phyloP scores from a whole-genome alignment of 2,797 vertebrate species.

The Leptatherina wallacei region DNA sequence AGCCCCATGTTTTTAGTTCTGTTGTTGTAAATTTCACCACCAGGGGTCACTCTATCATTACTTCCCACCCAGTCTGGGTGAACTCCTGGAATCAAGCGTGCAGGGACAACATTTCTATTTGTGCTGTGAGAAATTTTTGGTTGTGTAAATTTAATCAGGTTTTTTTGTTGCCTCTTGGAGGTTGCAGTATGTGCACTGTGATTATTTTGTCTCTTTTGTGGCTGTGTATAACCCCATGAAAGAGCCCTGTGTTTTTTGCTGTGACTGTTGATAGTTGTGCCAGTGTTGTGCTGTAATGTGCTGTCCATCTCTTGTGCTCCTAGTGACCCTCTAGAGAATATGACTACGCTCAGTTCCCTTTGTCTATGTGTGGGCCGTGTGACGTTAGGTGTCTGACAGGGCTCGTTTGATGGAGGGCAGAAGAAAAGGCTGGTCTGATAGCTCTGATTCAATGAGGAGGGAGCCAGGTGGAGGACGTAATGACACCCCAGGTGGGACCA shows the following conservation, averaged over 20 bases:
- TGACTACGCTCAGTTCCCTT: not conserved
- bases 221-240: not conserved
- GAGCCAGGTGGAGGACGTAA: conserved; percentile 69
- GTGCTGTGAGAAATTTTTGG: conserved; percentile 3
- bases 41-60: conserved; percentile 76
- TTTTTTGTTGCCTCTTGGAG: not conserved
- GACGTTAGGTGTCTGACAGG: conserved; percentile 40
- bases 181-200: not conserved
- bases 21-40: conserved; percentile 57
- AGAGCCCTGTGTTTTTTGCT: not conserved
- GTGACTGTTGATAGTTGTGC: conserved; percentile 8
- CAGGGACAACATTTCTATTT: conserved; percentile 14
- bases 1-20: conserved; percentile 21
- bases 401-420: conserved; percentile 45
- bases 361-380: conserved; percentile 17
- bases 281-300: not conserved
- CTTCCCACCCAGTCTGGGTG: conserved; percentile 23
- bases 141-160: conserved; percentile 2
- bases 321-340: conserved; percentile 12
- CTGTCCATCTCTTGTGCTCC: conserved; percentile 3
- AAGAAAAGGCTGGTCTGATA: conserved; percentile 43
- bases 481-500: conserved; percentile 53
- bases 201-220: conserved; percentile 1
- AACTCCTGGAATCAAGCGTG: conserved; percentile 4
- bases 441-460: conserved; percentile 46